Conservation (phyloP, 1,140 invertebrate genomes). For the Pogonomyrmex barbatus region DNA sequence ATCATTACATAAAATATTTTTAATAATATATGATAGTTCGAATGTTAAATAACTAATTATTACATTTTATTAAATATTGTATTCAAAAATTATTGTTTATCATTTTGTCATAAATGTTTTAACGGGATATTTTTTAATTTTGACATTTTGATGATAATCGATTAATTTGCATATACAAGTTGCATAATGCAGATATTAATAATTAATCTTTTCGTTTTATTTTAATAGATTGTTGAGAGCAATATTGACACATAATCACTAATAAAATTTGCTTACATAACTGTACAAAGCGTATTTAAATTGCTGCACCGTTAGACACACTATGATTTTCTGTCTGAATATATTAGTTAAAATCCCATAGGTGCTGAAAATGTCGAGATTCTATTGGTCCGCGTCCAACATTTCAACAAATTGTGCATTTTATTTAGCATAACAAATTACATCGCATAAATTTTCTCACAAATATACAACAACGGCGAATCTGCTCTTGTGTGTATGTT, state of each 20-base stretch:
- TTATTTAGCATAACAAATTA: slow-evolving; percentile 64
- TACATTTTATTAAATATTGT: not conserved
- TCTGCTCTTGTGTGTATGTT: not conserved
- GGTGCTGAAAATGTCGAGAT: not conserved
- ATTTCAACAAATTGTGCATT: slow-evolving; percentile 46
- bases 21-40: not conserved
- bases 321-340: slow-evolving; percentile 23
- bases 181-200: not conserved
- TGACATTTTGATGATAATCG: not conserved
- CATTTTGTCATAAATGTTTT: not conserved
- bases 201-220: slow-evolving; percentile 2
- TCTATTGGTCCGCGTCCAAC: slow-evolving; percentile 44
- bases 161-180: not conserved
- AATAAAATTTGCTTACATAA: slow-evolving; percentile 33
- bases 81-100: not conserved
- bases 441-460: slow-evolving; percentile 53
- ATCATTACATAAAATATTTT: not conserved
- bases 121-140: not conserved
- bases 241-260: slow-evolving; percentile 15
- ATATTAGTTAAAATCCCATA: slow-evolving; percentile 48
- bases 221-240: slow-evolving; percentile 27
- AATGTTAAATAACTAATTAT: not conserved
- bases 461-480: slow-evolving; percentile 26
- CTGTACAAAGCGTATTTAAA: slow-evolving; percentile 36
- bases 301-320: not conserved